Evolutionary conservation across 2,797 vertebrate species (phyloP), one percentile per base, ranked within the genome.

Genomic region (Streptopelia turtur): DNA sequence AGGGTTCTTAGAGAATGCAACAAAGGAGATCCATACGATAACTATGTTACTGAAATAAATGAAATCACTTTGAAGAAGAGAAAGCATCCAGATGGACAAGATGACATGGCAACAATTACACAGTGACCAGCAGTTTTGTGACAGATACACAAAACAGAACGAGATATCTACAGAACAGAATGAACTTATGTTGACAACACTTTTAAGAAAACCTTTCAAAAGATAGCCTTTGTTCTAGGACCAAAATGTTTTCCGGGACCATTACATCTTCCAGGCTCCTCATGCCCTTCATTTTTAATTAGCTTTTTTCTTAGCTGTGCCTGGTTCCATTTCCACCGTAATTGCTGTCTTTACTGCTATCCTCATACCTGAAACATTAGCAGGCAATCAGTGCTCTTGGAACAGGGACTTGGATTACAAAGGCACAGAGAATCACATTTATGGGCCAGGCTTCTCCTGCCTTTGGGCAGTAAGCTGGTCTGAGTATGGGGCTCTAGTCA

Each of bases 261-360:
- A 68, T 95, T 87, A 80, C 24, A 45, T 64, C 60, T 95, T 83
- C 12, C 20, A 71, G 60, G 13, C 31, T 93, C 24, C 56, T 71
- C 68, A 83, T 52, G 15, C 78, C 24, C 53, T 95, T 78, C 75
- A 95, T 95, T 95, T 95, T 96, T 95, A 92, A 95, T 95, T 85
- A 93, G 81, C 16, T 94, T 64, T 95, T 90, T 77, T n/a, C 71
- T 86, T 83, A 74, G 53, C 64, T 77, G 28, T 6, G 5, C 49
- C 70, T 49, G 20, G 6, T 91, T 91, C 83, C 77, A 93, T 90
- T 87, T 87, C 82, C 16, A 3, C 71, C 53, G 5, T 68, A 89
- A 94, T 57, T 64, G 80, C 77, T 53, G 13, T 52, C 81, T 76
- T 88, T 31, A 84, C 28, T 60, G 59, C 74, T 66, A 50, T 80